Evolutionary conservation across 1,140 invertebrate species (phyloP).

Genomic region (Lepidostoma basale): DNA sequence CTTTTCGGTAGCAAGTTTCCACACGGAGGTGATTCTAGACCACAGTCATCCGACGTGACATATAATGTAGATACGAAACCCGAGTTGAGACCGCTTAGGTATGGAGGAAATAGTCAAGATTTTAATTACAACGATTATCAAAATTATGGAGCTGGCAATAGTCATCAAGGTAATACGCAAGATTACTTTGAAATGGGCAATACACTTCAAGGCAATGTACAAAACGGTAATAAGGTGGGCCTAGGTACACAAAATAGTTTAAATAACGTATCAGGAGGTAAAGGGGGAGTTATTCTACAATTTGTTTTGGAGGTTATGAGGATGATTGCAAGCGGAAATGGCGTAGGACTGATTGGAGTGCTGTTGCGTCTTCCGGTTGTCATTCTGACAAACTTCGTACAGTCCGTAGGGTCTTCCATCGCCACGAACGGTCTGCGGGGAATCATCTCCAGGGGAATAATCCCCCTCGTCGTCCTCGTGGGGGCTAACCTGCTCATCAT

Average conservation of each 20-base stretch:
- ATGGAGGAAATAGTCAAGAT: neutral
- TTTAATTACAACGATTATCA: neutral
- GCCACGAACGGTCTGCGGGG: conserved; percentile 33
- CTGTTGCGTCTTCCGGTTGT: conserved; percentile 20
- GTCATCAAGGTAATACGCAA: neutral
- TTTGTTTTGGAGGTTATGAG: conserved; percentile 35
- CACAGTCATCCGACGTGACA: neutral
- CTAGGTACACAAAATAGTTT: too few relatives aligned
- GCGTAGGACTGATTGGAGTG: conserved; percentile 6
- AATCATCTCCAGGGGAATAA: conserved; percentile 27
- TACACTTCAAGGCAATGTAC: neutral
- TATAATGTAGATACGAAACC: too few relatives aligned
- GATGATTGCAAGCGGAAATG: conserved; percentile 28
- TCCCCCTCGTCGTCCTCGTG: conserved; percentile 35
- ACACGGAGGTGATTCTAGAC: too few relatives aligned
- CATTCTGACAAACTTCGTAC: conserved; percentile 22
- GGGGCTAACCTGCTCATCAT: conserved; percentile 28
- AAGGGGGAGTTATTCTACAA: conserved; percentile 9
- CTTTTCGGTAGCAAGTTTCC: too few relatives aligned
- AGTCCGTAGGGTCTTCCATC: neutral
- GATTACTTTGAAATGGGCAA: neutral
- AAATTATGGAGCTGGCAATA: neutral
- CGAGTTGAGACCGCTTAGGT: too few relatives aligned
- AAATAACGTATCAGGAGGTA: too few relatives aligned
- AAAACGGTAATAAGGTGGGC: too few relatives aligned